Conservation (phyloP, 2,797 vertebrate species). For the Sus cebifrons region DNA sequence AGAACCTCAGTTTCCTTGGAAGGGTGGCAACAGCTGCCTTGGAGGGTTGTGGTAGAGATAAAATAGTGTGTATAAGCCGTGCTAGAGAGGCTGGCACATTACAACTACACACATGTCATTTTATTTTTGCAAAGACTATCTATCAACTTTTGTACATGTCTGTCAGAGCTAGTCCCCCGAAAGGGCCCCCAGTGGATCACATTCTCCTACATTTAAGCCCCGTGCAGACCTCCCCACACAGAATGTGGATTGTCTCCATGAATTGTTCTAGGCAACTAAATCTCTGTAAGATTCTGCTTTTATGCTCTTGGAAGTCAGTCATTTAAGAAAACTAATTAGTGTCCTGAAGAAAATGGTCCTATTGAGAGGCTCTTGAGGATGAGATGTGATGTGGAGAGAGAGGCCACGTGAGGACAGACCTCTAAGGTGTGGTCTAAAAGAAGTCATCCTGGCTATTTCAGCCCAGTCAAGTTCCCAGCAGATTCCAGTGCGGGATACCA, state of each 20-base stretch:
- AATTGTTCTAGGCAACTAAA: neutral
- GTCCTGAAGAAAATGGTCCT: neutral
- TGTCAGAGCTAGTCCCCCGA: neutral
- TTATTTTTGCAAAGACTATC: neutral
- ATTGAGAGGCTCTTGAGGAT: neutral
- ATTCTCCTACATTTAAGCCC: neutral
- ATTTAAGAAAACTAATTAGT: neutral
- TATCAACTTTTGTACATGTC: too few species aligned
- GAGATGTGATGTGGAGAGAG: neutral
- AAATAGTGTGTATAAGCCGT: neutral
- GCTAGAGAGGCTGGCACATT: neutral
- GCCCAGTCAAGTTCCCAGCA: neutral
- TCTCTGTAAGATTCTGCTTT: neutral
- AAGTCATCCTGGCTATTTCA: neutral
- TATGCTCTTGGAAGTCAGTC: neutral
- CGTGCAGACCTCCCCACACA: neutral
- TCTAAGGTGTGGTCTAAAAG: neutral
- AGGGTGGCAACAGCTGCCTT: too few species aligned
- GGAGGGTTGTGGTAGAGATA: neutral
- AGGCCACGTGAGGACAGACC: accelerated
- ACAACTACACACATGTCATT: neutral
- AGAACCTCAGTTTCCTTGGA: neutral
- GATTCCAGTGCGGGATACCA: neutral
- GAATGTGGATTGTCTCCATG: neutral
- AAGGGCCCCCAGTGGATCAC: neutral